These are phyloP conservation scores for Pangasius larnaudii DNA, from an alignment of 2,797 vertebrate species.

Conservation along the genomic window DNA sequence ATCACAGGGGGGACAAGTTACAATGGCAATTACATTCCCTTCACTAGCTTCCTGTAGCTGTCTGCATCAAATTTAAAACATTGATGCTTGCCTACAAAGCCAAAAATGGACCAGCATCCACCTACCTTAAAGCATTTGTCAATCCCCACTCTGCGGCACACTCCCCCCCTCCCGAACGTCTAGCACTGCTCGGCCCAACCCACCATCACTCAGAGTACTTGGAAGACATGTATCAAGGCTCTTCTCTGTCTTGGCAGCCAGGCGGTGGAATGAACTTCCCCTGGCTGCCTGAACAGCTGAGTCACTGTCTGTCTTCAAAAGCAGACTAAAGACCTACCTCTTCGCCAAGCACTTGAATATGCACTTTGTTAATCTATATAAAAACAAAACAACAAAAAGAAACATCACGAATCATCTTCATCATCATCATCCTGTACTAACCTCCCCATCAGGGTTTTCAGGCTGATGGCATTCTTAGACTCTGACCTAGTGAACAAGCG, in stretches of 20 bases:
- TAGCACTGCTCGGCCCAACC: background rate
- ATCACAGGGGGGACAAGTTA: background rate
- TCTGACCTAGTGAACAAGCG: background rate
- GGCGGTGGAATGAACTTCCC: background rate
- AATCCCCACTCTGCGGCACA: background rate
- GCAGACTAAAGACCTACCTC: background rate
- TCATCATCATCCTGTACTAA: background rate
- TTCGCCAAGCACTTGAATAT: background rate
- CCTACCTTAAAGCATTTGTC: background rate
- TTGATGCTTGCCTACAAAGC: background rate
- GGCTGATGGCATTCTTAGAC: background rate
- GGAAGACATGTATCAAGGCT: background rate
- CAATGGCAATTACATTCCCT: background rate
- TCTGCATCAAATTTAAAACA: background rate
- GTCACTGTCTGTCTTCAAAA: background rate
- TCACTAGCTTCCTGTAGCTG: background rate
- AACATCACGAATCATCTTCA: background rate
- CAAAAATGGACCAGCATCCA: background rate
- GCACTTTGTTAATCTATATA: background rate
- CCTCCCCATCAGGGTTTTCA: background rate
- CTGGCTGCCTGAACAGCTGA: background rate
- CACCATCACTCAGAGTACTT: background rate
- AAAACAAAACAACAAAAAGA: background rate
- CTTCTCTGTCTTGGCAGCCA: background rate
- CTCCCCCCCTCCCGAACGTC: background rate